Evolutionary conservation across 2,888 invertebrate genomes (phyloP).

Genomic region (Strigamia transsilvanica): DNA sequence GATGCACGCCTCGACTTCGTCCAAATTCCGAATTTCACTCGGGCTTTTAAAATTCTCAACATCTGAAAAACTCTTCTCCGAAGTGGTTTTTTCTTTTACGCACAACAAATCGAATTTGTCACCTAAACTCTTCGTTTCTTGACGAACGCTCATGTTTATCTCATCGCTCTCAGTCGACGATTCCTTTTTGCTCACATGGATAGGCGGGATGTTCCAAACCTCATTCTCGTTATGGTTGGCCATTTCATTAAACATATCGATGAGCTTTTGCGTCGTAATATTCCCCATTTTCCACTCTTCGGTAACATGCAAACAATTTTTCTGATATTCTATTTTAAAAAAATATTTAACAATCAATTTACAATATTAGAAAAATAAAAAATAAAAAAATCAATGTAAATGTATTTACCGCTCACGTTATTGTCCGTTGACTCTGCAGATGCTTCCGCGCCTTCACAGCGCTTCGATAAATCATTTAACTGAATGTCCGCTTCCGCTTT

Average conservation of each 20-base stretch:
- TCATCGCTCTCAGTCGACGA: neutral
- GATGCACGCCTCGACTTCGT: slow-evolving; percentile 19
- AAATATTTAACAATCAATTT: neutral
- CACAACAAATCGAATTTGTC: neutral
- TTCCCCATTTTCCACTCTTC: slow-evolving; percentile 50
- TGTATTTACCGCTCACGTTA: neutral
- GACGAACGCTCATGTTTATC: neutral
- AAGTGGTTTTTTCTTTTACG: neutral
- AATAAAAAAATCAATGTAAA: neutral
- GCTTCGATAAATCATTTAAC: slow-evolving; percentile 17
- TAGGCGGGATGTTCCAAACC: neutral
- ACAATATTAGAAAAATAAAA: neutral
- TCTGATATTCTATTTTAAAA: neutral
- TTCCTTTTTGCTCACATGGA: neutral
- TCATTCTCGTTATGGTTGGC: neutral
- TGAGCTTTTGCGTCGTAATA: slow-evolving; percentile 50
- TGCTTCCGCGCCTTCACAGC: slow-evolving; percentile 13
- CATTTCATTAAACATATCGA: slow-evolving; percentile 51
- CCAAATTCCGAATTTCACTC: slow-evolving; percentile 18
- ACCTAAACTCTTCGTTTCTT: neutral
- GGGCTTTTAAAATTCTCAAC: neutral
- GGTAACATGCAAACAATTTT: slow-evolving; percentile 26
- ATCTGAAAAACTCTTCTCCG: neutral
- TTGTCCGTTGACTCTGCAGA: neutral
- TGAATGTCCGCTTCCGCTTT: neutral